Evolutionary conservation across 1,140 invertebrate species (phyloP).

Genomic region (Dinoponera quadriceps): DNA sequence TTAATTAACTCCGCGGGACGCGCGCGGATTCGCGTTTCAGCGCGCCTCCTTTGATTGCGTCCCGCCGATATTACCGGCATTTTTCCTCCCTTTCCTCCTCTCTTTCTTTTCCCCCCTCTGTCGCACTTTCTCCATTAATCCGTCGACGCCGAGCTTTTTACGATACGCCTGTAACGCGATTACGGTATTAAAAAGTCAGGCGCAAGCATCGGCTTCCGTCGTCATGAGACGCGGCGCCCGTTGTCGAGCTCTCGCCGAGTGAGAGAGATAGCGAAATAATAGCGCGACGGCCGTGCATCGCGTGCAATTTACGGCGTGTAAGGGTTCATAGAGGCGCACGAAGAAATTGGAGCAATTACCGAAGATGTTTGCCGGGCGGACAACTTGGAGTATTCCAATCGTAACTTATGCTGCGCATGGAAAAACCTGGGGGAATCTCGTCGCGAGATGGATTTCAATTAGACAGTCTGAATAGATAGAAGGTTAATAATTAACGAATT

Average conservation of each 20-base stretch:
- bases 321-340: background rate
- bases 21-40: background rate
- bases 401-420: background rate
- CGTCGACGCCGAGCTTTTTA: constrained; percentile 3
- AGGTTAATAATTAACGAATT: too few relatives aligned
- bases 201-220: background rate
- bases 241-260: background rate
- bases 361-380: background rate
- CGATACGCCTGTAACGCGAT: constrained; percentile 21
- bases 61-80: background rate
- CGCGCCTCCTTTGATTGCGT: background rate
- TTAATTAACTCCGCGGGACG: constrained; percentile 56
- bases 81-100: background rate
- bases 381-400: background rate
- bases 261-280: background rate
- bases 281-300: background rate
- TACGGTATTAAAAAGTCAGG: constrained; percentile 26
- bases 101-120: background rate
- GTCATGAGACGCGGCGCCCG: background rate
- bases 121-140: constrained; percentile 14
- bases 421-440: too few relatives aligned
- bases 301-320: background rate
- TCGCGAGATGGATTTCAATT: too few relatives aligned
- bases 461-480: too few relatives aligned
- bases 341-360: background rate